phyloP scores from a whole-genome alignment of 2,797 vertebrate species.

The Aldrovandia affinis region DNA sequence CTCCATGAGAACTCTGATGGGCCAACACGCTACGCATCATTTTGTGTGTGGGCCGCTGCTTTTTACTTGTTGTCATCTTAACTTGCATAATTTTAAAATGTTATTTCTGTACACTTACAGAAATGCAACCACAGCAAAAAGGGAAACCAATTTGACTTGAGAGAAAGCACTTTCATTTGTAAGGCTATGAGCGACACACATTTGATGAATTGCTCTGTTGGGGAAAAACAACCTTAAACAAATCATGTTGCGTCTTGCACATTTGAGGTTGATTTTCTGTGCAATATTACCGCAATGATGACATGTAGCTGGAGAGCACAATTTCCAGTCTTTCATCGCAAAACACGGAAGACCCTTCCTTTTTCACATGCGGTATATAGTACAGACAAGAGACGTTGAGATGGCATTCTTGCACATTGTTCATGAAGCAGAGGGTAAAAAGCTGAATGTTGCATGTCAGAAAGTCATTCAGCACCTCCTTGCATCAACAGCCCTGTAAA shows the following conservation, averaged over 20 bases:
- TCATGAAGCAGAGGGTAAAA: not conserved
- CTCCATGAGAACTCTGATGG: not conserved
- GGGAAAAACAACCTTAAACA: not conserved
- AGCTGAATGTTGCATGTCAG: not conserved
- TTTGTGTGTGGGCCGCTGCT: not conserved
- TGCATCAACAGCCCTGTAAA: not conserved
- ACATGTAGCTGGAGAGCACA: not conserved
- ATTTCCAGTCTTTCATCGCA: not conserved
- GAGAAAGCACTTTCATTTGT: not conserved
- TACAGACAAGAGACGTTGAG: not conserved
- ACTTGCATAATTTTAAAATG: not conserved
- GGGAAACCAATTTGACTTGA: not conserved
- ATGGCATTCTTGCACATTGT: not conserved
- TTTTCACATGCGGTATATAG: not conserved
- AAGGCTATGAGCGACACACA: not conserved
- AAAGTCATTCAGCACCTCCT: not conserved
- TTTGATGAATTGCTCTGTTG: conserved; percentile 10
- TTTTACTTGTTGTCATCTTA: not conserved
- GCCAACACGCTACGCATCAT: not conserved
- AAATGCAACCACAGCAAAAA: not conserved
- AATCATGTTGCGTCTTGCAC: not conserved
- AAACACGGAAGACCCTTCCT: not conserved
- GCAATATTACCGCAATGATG: not conserved
- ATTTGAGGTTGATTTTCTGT: conserved; percentile 9
- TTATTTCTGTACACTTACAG: not conserved